Conservation (phyloP, 2,888 invertebrate species). For the Protula sp. region DNA sequence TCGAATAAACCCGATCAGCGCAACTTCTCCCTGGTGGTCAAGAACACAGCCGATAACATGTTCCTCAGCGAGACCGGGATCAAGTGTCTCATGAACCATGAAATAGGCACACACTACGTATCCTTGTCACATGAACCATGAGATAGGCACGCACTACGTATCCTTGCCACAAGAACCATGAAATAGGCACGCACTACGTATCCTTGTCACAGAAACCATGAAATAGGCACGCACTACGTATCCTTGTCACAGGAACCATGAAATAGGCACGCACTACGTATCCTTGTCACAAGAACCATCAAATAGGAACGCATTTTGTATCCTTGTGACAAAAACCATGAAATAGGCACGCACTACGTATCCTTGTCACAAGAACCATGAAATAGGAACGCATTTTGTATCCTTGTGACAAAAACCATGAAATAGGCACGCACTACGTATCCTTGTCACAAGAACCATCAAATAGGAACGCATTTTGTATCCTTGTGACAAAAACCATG, state of each 20-base stretch:
- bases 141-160: too few species aligned
- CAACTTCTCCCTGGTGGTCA: constrained; percentile 45
- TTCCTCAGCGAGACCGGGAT: constrained; percentile 45
- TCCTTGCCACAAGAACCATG: constrained; percentile 50
- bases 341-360: constrained; percentile 53
- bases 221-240: too few species aligned
- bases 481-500: too few species aligned
- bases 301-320: too few species aligned
- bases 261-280: constrained; percentile 53
- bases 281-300: too few species aligned
- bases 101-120: constrained; percentile 53
- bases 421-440: background rate
- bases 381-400: too few species aligned
- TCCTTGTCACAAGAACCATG: too few species aligned
- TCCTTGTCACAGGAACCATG: constrained; percentile 50
- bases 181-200: constrained; percentile 53
- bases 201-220: too few species aligned
- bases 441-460: background rate
- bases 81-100: constrained; percentile 46
- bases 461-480: constrained; percentile 4
- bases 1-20: constrained; percentile 42
- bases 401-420: too few species aligned
- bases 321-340: constrained; percentile 50
- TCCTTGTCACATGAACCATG: too few species aligned
- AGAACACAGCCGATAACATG: constrained; percentile 40